Conservation (phyloP, 1,140 invertebrate genomes). For the Caenorhabditis remanei region DNA sequence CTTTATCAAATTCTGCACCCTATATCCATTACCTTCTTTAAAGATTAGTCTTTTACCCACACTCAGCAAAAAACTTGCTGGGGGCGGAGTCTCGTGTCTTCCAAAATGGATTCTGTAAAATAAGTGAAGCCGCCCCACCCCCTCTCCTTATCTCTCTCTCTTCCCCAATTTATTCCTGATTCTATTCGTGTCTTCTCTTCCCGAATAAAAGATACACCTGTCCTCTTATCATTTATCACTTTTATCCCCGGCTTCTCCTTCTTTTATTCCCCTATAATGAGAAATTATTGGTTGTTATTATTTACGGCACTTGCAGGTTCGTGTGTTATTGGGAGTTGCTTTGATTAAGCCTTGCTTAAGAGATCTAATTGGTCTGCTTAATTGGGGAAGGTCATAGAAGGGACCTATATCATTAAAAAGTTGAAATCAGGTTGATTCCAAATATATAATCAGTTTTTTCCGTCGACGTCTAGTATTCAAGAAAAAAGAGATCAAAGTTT, state of each 20-base stretch:
- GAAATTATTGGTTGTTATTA: slow-evolving; percentile 29
- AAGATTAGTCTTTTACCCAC: neutral
- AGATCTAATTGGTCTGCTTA: too few relatives aligned
- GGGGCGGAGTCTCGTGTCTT: neutral
- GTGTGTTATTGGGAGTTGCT: too few relatives aligned
- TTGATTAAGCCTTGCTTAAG: too few relatives aligned
- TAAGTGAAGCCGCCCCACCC: neutral
- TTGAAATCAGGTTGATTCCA: too few relatives aligned
- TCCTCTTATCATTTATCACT: slow-evolving; percentile 46
- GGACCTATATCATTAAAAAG: too few relatives aligned
- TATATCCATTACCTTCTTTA: neutral
- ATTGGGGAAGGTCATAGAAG: too few relatives aligned
- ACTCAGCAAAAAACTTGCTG: neutral
- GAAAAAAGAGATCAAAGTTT: too few relatives aligned
- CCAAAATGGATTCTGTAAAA: slow-evolving; percentile 39
- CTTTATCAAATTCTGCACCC: slow-evolving; percentile 20
- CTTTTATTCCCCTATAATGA: neutral
- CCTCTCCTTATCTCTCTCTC: neutral
- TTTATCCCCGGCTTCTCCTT: neutral
- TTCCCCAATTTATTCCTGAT: slow-evolving; percentile 27
- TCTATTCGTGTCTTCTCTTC: neutral
- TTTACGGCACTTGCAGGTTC: slow-evolving; percentile 10
- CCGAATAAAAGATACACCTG: neutral
- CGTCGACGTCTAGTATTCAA: too few relatives aligned
- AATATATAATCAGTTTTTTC: too few relatives aligned